Conservation (phyloP, 2,797 vertebrate genomes). For the Hoplostethus atlanticus region DNA sequence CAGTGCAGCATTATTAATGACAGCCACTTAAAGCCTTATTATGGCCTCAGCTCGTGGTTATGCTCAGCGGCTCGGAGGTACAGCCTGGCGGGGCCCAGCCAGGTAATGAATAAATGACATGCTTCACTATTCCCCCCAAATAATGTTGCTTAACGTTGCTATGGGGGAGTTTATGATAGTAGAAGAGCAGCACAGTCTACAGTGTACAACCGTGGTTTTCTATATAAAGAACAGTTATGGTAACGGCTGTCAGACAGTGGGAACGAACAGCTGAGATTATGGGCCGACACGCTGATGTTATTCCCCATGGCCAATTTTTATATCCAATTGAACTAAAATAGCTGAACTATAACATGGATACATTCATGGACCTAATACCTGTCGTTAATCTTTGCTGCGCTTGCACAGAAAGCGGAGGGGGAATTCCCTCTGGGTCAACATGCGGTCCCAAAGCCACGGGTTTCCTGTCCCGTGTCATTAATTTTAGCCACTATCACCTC, state of each 20-base stretch:
- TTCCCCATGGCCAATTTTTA: constrained; percentile 57
- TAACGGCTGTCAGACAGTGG: constrained; percentile 49
- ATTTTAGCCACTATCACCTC: not conserved
- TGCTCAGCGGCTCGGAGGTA: constrained; percentile 47
- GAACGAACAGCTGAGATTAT: constrained; percentile 60
- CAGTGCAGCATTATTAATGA: constrained; percentile 74
- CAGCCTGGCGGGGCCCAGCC: constrained; percentile 50
- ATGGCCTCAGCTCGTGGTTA: constrained; percentile 46
- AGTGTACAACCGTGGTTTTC: constrained; percentile 2
- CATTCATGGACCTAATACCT: constrained; percentile 46
- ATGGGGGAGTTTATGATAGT: constrained; percentile 54
- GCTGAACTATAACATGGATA: constrained; percentile 58
- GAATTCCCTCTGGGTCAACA: constrained; percentile 32
- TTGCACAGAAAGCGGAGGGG: constrained; percentile 25
- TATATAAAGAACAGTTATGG: constrained; percentile 45
- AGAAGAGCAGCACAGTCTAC: constrained; percentile 19
- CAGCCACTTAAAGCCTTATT: constrained; percentile 78
- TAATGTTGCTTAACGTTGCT: constrained; percentile 66
- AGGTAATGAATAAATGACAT: constrained; percentile 79
- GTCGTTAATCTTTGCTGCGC: constrained; percentile 67
- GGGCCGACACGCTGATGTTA: constrained; percentile 60
- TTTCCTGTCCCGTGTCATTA: constrained; percentile 2
- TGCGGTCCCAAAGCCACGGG: constrained; percentile 8
- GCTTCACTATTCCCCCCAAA: constrained; percentile 66
- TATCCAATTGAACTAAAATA: constrained; percentile 55